These are phyloP conservation scores for Monoplex corrugatus DNA, from an alignment of 2,888 invertebrate genomes.

Conservation along the genomic window DNA sequence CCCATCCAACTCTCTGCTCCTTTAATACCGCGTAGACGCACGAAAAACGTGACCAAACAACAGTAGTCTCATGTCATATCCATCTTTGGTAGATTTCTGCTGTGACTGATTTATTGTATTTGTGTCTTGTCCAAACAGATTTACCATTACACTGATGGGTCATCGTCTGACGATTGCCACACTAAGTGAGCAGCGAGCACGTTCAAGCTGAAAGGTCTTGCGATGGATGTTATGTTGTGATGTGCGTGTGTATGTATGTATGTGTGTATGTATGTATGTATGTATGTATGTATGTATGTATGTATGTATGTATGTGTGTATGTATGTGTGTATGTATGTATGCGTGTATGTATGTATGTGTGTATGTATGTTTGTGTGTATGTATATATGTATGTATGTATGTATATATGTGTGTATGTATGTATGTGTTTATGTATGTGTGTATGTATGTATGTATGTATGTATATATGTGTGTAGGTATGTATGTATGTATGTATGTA, in stretches of 20 bases:
- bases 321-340: background rate
- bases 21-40: too few species aligned
- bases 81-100: too few species aligned
- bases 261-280: background rate
- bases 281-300: background rate
- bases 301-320: background rate
- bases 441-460: background rate
- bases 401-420: background rate
- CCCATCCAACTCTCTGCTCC: too few species aligned
- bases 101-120: too few species aligned
- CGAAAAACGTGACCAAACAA: too few species aligned
- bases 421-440: background rate
- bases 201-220: too few species aligned
- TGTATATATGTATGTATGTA: background rate
- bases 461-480: background rate
- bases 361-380: background rate
- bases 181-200: too few species aligned
- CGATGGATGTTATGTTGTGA: too few species aligned
- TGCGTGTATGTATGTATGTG: background rate
- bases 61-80: too few species aligned
- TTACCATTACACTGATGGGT: too few species aligned
- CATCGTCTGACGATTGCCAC: too few species aligned
- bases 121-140: too few species aligned
- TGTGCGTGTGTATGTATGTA: background rate
- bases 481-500: background rate